These are phyloP conservation scores for Clamator glandarius DNA, from an alignment of 2,797 vertebrate genomes.

Conservation along the genomic window DNA sequence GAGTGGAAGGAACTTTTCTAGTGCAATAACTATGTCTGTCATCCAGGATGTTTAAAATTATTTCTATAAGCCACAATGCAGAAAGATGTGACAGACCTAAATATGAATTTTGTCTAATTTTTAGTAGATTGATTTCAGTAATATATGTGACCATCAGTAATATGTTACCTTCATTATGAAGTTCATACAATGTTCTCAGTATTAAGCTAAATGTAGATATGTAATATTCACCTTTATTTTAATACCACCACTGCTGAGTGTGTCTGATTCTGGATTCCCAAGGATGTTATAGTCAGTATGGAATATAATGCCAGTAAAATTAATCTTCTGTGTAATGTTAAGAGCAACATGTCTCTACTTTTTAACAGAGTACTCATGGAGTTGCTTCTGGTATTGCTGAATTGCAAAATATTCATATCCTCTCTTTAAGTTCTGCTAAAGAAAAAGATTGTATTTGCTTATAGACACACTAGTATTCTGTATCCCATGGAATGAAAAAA, in stretches of 20 bases:
- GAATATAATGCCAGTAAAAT: neutral
- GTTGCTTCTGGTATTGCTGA: neutral
- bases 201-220: neutral
- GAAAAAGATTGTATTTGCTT: neutral
- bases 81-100: neutral
- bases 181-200: neutral
- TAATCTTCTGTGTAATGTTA: neutral
- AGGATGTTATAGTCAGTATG: neutral
- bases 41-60: neutral
- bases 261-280: neutral
- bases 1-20: neutral
- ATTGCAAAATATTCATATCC: neutral
- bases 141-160: neutral
- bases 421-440: neutral
- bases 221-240: neutral
- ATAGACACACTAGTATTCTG: neutral
- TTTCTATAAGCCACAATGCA: neutral
- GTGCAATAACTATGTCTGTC: neutral
- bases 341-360: neutral
- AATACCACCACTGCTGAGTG: neutral
- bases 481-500: neutral
- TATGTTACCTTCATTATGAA: neutral
- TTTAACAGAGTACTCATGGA: neutral
- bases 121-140: neutral
- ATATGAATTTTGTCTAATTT: neutral